Evolutionary conservation across 2,113 vertebrate species (phyloP).

Genomic region (Ursus arctos): DNA sequence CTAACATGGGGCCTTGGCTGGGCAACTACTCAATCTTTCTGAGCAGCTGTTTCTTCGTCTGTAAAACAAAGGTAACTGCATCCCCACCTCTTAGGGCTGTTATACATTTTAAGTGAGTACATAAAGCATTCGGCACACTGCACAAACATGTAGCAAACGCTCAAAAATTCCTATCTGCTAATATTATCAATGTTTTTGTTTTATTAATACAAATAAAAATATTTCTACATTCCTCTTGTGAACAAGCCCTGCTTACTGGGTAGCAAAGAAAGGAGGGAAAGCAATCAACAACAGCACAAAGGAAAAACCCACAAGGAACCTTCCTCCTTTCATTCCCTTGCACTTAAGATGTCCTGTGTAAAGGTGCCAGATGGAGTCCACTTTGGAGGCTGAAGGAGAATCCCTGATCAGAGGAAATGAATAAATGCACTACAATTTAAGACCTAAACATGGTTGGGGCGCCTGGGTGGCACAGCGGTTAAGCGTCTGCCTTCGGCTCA

Average conservation of each 20-base stretch:
- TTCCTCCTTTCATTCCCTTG: not conserved
- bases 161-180: not conserved
- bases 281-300: not conserved
- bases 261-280: not conserved
- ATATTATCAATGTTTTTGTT: not conserved
- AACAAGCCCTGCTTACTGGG: not conserved
- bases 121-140: not conserved
- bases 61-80: not conserved
- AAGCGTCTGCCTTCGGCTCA: no score
- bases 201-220: not conserved
- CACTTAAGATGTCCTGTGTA: not conserved
- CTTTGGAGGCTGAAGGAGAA: not conserved
- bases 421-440: not conserved
- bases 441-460: not conserved
- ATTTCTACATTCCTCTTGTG: not conserved
- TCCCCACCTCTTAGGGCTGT: not conserved
- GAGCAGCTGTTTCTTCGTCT: not conserved
- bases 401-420: slow-evolving; percentile 30
- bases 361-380: slow-evolving; percentile 11
- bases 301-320: not conserved
- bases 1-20: no score
- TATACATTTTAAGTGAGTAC: not conserved
- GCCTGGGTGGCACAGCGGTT: no score
- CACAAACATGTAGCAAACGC: rapidly evolving
- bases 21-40: not conserved